Evolutionary conservation across 64 coral and sea anemone genomes (phyloP), one percentile per base, ranked within the genome.

Genomic region (Catalaphyllia jardinei): DNA sequence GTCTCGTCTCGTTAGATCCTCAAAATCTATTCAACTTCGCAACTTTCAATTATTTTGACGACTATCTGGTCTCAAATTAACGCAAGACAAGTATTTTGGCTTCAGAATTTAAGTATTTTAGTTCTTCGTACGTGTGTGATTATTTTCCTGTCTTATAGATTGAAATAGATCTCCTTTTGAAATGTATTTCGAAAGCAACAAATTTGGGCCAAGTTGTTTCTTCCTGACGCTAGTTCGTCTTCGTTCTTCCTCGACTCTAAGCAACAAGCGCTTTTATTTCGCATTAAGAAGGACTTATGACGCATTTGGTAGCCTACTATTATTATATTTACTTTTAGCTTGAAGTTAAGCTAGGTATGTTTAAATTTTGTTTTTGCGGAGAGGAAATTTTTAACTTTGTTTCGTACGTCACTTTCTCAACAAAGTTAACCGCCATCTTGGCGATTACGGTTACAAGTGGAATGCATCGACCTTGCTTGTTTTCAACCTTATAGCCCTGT

Each of bases 371-470:
- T 46, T 17, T 2, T 4, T 14, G 3, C 35, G 52, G 63, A 15
- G 8, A 51, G 19, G 38, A 63, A 13, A 29, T 71, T 71, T 50
- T 71, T 12, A 16, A 25, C 24, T n/a, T 33, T 29, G 49, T 71
- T 50, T 85, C 81, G 50, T 51, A 4, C 31, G 28, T 28, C 81
- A 16, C 18, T 31, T 71, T 85, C 33, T 33, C 13, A 28, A 85
- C 62, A 17, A 67, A n/a, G 31, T 51, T 17, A 51, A 85, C 81
- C 81, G 81, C 81, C 81, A 85, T 85, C 81, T 85, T 85, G 81
- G 39, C 63, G 25, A 50, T 85, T 85, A 52, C 35, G 24, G 81
- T 71, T 71, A 85, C 38, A 61, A 31, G 25, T 85, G n/a, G 62
- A 51, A 27, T 65, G 16, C 35, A 22, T 50, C 33, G 63, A 85